Evolutionary conservation across 2,113 vertebrate species (phyloP).

Genomic region (Lathamus discolor): DNA sequence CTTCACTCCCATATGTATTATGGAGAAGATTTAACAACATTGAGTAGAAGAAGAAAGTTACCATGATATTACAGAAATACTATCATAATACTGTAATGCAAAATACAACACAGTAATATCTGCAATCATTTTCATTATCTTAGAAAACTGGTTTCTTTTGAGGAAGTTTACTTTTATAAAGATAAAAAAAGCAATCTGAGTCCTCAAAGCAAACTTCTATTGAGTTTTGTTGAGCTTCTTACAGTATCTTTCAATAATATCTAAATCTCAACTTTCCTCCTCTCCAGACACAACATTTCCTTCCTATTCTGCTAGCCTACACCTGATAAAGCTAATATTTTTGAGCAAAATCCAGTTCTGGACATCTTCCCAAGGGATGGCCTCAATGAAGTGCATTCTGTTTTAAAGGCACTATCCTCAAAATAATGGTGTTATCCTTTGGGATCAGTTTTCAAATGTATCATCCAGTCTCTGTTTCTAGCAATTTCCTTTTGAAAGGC

Average conservation of each 20-base stretch:
- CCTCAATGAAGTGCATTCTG: background rate
- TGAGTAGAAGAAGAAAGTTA: background rate
- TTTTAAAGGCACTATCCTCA: background rate
- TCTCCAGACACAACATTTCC: background rate
- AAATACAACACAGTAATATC: background rate
- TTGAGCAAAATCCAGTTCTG: background rate
- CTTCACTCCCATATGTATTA: background rate
- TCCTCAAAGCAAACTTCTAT: background rate
- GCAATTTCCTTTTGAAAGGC: background rate
- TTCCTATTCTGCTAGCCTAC: background rate
- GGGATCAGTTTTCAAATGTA: background rate
- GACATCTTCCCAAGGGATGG: background rate
- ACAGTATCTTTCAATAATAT: background rate
- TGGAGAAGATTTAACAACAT: background rate
- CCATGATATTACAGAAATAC: background rate
- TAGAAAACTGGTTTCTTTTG: accelerated
- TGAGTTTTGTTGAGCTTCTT: background rate
- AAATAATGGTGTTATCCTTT: background rate
- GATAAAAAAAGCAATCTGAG: background rate
- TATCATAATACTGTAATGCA: background rate
- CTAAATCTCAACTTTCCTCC: background rate
- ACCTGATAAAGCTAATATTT: background rate
- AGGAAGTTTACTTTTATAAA: background rate
- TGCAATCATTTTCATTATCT: background rate
- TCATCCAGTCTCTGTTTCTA: background rate